Conservation (phyloP, 2,797 vertebrate species). For the Platalea minor region DNA sequence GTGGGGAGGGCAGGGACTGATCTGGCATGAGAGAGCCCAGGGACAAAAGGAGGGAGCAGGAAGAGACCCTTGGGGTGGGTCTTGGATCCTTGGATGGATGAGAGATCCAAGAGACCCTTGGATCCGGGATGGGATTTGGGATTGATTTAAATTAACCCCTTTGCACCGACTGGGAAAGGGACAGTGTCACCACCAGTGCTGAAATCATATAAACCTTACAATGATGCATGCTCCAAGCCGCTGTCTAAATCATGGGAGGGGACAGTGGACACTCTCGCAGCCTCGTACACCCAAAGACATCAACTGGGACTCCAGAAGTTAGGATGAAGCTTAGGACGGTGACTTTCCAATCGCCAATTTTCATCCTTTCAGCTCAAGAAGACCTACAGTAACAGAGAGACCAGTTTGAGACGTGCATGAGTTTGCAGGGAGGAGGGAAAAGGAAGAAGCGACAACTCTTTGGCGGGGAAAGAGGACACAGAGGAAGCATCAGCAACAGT, state of each 20-base stretch:
- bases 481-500: not conserved
- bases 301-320: not conserved
- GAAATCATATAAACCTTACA: not conserved
- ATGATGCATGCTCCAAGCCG: constrained; percentile 23
- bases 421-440: not conserved
- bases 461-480: not conserved
- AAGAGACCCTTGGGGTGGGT: not conserved
- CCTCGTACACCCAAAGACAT: not conserved
- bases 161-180: not conserved
- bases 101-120: not conserved
- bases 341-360: not conserved
- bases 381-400: constrained; percentile 35
- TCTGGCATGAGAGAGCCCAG: not conserved
- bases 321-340: not conserved
- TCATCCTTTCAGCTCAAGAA: constrained; percentile 42
- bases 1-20: not conserved
- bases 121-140: not conserved
- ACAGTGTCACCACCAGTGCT: not conserved
- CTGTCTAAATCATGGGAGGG: not conserved
- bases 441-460: not conserved
- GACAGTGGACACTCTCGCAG: not conserved
- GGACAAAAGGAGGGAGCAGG: not conserved
- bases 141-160: not conserved
- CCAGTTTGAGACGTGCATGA: not conserved
- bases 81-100: no score